Evolutionary conservation across 1,140 invertebrate species (phyloP).

Genomic region (Scaptomyza pallida): DNA sequence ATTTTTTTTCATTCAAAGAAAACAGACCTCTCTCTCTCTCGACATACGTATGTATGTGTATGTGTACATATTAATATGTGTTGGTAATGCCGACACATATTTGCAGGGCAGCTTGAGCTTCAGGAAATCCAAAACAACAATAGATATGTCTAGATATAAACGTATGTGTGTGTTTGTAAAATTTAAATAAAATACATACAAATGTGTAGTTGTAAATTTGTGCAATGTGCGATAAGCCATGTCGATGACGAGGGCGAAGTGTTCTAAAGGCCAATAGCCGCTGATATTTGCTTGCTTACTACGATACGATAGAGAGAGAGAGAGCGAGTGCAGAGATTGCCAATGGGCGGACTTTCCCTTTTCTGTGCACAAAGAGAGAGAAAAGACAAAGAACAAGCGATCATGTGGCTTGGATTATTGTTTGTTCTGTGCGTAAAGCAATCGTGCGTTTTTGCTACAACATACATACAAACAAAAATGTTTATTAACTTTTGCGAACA

Average conservation of each 20-base stretch:
- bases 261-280: conserved; percentile 74
- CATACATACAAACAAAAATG: conserved; percentile 25
- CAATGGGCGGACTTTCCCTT: conserved; percentile 64
- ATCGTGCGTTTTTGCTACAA: conserved; percentile 36
- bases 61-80: background rate
- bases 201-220: conserved; percentile 36
- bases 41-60: background rate
- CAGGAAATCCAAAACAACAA: conserved; percentile 26
- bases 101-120: conserved; percentile 20
- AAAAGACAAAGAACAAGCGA: conserved; percentile 1
- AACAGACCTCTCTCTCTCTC: background rate
- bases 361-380: conserved; percentile 34
- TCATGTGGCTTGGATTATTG: conserved; percentile 37
- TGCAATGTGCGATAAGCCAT: conserved; percentile 64
- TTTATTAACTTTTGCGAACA: conserved; percentile 60
- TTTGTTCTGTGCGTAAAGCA: background rate
- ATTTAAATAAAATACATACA: background rate
- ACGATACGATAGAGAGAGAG: background rate
- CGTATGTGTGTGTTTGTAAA: conserved; percentile 9
- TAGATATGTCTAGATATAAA: conserved; percentile 11
- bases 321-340: background rate
- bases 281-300: conserved; percentile 39
- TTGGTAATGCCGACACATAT: conserved; percentile 15
- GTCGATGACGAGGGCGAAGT: conserved; percentile 58
- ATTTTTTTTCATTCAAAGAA: conserved; percentile 46